Base-by-base conservation (phyloP, 2,888 invertebrate species). In the Sinohyriopsis cumingii region DNA sequence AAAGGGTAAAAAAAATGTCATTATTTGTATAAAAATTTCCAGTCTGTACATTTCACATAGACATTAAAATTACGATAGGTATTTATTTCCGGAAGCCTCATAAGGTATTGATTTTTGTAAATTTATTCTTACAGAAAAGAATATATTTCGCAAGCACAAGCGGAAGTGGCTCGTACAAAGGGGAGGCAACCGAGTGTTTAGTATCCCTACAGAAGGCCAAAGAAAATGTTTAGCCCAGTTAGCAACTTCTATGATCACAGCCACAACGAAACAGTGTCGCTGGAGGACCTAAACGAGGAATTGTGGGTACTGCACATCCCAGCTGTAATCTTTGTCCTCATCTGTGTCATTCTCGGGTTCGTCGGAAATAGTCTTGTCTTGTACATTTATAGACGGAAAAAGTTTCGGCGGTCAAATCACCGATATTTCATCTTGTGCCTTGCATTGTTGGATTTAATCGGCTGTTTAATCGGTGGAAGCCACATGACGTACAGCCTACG, bases 381-480 rank as follows among this genome's bases (percentile, higher is more conserved):
- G n/a, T 59, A 70, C 9, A 69, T 81, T 18, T 81, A 78, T 69
- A 76, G 70, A 65, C 63, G 33, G 64, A 64, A 59, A 7, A 72
- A 76, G 59, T 79, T 76, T 61, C 67, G 65, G 7, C 66, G 75
- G 18, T 74, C 77, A 5, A 76, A 75, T 55, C 76, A 75, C 33
- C 71, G 80, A 6, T 75, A 77, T 60, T 80, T 80, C 67, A 78
- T 82, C 33, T 61, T 82, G 33, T 76, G 76, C 59, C 67, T 82
- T 63, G 80, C 77, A 12, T 64, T 65, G n/a, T 68, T 71, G 22
- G 82, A 82, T 56, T 66, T 82, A 4, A 15, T 79, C 1, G 76
- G 78, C 1, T 79, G 79, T 60, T 25, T 57, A 12, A 55, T 72
- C 5, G 78, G 79, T 3, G 71, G 81, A 64, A 80, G 80, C 15